Evolutionary conservation across 2,113 vertebrate species (phyloP).

Genomic region (Leptosomus discolor): DNA sequence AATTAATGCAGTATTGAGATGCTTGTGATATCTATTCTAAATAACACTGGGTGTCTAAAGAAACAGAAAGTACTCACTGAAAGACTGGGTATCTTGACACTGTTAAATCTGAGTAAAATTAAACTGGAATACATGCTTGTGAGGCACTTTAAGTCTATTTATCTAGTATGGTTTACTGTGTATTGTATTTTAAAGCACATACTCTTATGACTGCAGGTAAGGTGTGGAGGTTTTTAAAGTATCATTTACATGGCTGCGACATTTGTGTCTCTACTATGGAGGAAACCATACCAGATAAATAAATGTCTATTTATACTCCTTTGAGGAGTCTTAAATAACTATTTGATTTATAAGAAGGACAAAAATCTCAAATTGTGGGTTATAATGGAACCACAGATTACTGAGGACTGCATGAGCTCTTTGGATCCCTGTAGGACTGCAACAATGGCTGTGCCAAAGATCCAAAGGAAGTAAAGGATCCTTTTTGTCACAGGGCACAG

Average conservation of each 20-base stretch:
- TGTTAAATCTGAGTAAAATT: neutral
- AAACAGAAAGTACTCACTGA: neutral
- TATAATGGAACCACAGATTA: neutral
- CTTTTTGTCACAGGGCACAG: neutral
- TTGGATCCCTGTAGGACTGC: neutral
- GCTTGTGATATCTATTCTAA: neutral
- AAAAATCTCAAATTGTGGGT: neutral
- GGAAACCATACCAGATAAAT: neutral
- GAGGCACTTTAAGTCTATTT: neutral
- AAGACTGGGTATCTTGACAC: neutral
- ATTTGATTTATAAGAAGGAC: neutral
- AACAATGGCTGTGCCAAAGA: neutral
- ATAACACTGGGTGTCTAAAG: neutral
- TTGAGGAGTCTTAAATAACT: neutral
- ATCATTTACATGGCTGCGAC: neutral
- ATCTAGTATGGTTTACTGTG: neutral
- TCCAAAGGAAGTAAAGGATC: neutral
- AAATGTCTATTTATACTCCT: neutral
- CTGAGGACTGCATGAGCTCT: neutral
- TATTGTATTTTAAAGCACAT: neutral
- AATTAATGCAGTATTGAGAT: neutral
- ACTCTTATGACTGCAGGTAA: neutral
- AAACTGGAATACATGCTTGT: neutral
- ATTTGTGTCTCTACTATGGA: neutral
- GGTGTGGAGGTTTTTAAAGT: neutral